Evolutionary conservation across 2,888 invertebrate genomes (phyloP).

Genomic region (Gastracanthus pulcherrimus): DNA sequence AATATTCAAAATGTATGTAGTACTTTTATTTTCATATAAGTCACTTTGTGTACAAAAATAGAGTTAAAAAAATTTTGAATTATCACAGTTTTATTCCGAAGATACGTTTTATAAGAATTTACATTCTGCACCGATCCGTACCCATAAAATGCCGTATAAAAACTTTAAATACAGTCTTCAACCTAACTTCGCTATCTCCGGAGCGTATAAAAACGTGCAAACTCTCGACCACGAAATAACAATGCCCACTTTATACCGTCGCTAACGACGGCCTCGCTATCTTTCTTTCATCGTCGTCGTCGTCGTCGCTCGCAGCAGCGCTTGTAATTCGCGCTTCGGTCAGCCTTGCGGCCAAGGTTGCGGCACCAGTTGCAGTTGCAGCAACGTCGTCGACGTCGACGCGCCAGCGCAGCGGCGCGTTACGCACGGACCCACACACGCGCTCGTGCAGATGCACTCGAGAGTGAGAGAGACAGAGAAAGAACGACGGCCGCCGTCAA

Average conservation of each 20-base stretch:
- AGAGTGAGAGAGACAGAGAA: neutral
- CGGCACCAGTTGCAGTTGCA: slow-evolving; percentile 16
- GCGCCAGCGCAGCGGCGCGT: neutral
- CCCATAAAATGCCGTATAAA: no score
- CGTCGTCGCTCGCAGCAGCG: neutral
- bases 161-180: no score
- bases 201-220: neutral
- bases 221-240: neutral
- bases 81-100: no score
- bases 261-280: neutral
- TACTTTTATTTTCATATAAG: no score
- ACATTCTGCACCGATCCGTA: no score
- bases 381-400: neutral
- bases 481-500: slow-evolving; percentile 66
- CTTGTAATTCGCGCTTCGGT: slow-evolving; percentile 49
- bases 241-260: neutral
- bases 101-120: no score
- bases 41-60: no score
- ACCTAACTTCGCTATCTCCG: no score
- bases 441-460: slow-evolving; percentile 24
- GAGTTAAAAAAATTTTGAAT: no score
- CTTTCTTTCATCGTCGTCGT: neutral
- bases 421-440: slow-evolving; percentile 8
- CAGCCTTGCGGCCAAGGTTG: slow-evolving; percentile 71
- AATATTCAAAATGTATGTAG: no score